A percentile compares a stretch with the other conserved stretches of the same genome.
Conservation (phyloP, 1,140 invertebrate species). For the Asbolus verrucosus region DNA sequence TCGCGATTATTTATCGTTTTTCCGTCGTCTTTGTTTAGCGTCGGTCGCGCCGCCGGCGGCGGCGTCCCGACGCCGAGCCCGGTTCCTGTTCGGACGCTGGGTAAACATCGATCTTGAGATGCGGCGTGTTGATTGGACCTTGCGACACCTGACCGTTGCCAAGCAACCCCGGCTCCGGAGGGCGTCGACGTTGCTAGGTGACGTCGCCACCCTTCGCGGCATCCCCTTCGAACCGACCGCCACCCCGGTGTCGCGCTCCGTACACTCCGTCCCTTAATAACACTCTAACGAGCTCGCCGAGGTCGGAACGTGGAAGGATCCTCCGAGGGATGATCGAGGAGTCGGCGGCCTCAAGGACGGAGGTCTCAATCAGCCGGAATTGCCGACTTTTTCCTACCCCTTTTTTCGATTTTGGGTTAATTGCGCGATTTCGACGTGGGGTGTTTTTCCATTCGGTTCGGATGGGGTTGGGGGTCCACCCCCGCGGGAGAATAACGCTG, state of each 20-base stretch:
- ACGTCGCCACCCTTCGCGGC: constrained; percentile 49
- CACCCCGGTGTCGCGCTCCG: constrained; percentile 39
- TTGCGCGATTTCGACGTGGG: too few species aligned
- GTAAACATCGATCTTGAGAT: constrained; percentile 65
- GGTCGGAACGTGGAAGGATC: too few species aligned
- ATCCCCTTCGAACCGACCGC: constrained; percentile 24
- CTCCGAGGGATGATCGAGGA: too few species aligned
- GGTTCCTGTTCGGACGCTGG: constrained; percentile 47
- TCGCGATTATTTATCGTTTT: too few species aligned
- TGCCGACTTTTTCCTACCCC: too few species aligned
- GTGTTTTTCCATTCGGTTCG: too few species aligned
- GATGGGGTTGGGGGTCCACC: neutral
- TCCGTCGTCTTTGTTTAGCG: neutral
- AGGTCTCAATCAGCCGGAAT: too few species aligned
- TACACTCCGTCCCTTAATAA: constrained; percentile 10
- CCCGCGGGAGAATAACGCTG: constrained; percentile 8
- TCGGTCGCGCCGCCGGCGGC: constrained; percentile 18
- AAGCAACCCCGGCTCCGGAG: constrained; percentile 57
- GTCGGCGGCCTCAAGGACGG: too few species aligned
- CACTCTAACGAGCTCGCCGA: neutral
- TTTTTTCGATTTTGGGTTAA: too few species aligned
- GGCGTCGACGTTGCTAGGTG: constrained; percentile 56
- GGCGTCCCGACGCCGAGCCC: constrained; percentile 29
- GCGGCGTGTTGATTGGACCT: constrained; percentile 64
- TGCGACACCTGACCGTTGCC: constrained; percentile 64